A percentile compares a stretch with the other conserved stretches of the same genome.
phyloP scores from a whole-genome alignment of 2,888 invertebrate species.

The Drosophila mulleri region DNA sequence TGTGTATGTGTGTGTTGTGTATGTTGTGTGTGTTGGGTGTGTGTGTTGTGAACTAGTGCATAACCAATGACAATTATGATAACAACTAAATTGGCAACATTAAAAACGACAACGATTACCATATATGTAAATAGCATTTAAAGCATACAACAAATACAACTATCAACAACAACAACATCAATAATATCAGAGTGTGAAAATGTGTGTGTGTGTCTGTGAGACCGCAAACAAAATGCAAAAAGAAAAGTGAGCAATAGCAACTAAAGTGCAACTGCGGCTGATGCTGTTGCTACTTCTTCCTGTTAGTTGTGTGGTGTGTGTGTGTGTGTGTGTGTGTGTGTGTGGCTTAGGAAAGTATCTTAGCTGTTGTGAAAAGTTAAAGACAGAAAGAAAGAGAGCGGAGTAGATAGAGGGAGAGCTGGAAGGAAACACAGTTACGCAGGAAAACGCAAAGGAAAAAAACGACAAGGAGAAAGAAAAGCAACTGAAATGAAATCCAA shows the following conservation, averaged over 20 bases:
- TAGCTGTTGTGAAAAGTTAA: constrained; percentile 32
- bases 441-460: constrained; percentile 49
- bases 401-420: constrained; percentile 14
- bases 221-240: constrained; percentile 46
- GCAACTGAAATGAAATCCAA: constrained; percentile 65
- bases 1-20: constrained; percentile 4
- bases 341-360: constrained; percentile 42
- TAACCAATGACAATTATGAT: constrained; percentile 60
- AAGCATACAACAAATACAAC: constrained; percentile 65
- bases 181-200: constrained; percentile 13
- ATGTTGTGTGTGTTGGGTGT: neutral
- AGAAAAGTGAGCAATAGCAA: constrained; percentile 53
- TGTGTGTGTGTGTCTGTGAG: constrained; percentile 22
- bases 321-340: constrained; percentile 22
- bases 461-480: constrained; percentile 15
- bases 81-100: constrained; percentile 61
- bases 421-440: constrained; percentile 57
- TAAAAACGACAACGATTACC: constrained; percentile 65
- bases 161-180: constrained; percentile 58
- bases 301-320: constrained; percentile 7
- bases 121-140: constrained; percentile 53
- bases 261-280: constrained; percentile 40
- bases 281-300: constrained; percentile 15
- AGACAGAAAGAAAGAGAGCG: constrained; percentile 17
- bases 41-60: constrained; percentile 55